phyloP scores from a whole-genome alignment of 2,888 invertebrate species.

The Laspeyria flexula region DNA sequence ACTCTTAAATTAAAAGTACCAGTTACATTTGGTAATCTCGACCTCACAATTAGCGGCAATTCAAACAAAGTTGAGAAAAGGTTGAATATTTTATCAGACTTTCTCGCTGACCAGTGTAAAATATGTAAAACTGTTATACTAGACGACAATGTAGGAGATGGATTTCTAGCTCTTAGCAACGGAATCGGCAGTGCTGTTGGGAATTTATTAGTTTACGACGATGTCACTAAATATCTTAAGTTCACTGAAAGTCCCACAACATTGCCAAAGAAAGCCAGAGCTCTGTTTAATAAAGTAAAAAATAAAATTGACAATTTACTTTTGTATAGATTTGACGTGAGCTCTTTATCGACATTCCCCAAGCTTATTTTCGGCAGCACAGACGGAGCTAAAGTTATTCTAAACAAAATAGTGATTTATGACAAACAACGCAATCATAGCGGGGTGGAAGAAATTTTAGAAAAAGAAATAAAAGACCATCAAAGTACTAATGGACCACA shows the following conservation, averaged over 20 bases:
- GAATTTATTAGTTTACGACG: constrained; percentile 20
- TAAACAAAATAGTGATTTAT: constrained; percentile 22
- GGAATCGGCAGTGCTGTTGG: constrained; percentile 22
- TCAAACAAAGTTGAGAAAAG: constrained; percentile 1
- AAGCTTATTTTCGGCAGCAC: constrained; percentile 10
- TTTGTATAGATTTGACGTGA: constrained; percentile 12
- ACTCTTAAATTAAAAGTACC: not conserved
- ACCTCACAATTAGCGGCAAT: constrained; percentile 9
- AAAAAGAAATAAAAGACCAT: constrained; percentile 10
- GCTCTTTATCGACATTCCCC: constrained; percentile 14
- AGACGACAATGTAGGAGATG: constrained; percentile 13
- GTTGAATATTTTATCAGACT: constrained; percentile 1
- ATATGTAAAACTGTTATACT: constrained; percentile 10
- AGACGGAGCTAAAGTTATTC: constrained; percentile 12
- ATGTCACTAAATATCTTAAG: constrained; percentile 9
- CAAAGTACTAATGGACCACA: not conserved
- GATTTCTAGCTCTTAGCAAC: constrained; percentile 7
- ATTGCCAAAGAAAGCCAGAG: constrained; percentile 2
- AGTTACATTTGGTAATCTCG: constrained; percentile 24
- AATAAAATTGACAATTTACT: constrained; percentile 7
- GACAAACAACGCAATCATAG: constrained; percentile 20
- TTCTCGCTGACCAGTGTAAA: constrained; percentile 6
- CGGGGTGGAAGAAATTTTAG: constrained; percentile 9
- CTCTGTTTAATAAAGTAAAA: constrained; percentile 1
- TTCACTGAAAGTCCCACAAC: constrained; percentile 9